Evolutionary conservation across 2,113 vertebrate genomes (phyloP).

Genomic region (Heptranchias perlo): DNA sequence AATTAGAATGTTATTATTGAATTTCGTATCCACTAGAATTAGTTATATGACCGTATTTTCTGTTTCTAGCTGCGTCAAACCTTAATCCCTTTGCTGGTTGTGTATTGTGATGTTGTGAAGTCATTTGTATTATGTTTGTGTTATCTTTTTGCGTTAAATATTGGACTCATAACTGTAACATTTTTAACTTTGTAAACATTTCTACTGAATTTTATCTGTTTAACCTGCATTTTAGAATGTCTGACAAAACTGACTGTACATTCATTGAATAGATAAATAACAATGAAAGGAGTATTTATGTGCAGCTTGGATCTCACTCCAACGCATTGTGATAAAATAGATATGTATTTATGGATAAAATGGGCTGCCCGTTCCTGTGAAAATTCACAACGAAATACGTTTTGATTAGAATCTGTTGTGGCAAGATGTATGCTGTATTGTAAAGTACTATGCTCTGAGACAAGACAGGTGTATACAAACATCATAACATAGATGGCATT

Average conservation of each 20-base stretch:
- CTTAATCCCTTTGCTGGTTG: background rate
- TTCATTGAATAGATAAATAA: background rate
- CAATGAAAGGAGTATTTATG: background rate
- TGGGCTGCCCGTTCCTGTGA: background rate
- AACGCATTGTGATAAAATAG: background rate
- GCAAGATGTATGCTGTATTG: background rate
- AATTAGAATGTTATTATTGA: background rate
- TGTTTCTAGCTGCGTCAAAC: background rate
- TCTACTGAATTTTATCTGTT: background rate
- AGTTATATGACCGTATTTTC: background rate
- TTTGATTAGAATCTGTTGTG: background rate
- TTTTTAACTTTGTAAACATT: background rate
- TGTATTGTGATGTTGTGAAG: background rate
- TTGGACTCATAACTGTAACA: background rate
- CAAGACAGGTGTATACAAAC: background rate
- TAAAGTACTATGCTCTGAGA: background rate
- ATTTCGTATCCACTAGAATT: background rate
- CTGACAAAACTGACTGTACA: background rate
- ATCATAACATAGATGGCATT: background rate
- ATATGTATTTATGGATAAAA: background rate
- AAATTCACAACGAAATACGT: background rate
- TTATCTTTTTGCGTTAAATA: background rate
- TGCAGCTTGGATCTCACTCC: background rate
- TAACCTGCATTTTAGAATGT: background rate
- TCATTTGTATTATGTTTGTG: background rate